These are phyloP conservation scores for Orcinus orca DNA, from an alignment of 2,113 vertebrate genomes.

Conservation along the genomic window DNA sequence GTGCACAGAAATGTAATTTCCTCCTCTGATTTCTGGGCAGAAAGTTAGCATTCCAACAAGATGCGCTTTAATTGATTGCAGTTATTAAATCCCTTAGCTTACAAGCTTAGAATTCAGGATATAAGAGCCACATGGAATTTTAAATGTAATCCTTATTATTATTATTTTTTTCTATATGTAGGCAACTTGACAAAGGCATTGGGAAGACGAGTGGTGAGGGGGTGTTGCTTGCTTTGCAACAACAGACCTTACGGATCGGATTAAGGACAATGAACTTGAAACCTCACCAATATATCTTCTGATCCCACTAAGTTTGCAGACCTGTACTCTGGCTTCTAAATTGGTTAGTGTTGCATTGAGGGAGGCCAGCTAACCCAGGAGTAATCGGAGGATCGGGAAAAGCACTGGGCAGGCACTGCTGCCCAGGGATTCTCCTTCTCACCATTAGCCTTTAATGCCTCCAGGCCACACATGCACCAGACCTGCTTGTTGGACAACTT, in stretches of 20 bases:
- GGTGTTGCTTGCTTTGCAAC: neutral
- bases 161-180: constrained; percentile 39
- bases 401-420: neutral
- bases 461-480: neutral
- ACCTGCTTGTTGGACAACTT: neutral
- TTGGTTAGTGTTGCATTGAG: neutral
- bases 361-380: neutral
- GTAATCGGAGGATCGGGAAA: neutral
- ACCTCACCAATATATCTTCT: neutral
- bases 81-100: constrained; percentile 72
- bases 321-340: neutral
- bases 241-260: neutral
- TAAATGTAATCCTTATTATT: constrained; percentile 41
- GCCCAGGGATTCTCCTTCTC: neutral
- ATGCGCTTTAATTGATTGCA: constrained; percentile 81
- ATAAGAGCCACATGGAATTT: constrained; percentile 61
- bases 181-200: constrained; percentile 48
- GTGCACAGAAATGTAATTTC: constrained; percentile 72
- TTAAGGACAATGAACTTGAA: constrained; percentile 25
- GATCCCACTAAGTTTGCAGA: neutral
- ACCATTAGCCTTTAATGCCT: neutral
- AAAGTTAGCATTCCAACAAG: constrained; percentile 76
- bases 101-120: constrained; percentile 47
- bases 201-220: neutral
- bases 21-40: constrained; percentile 71